These are phyloP conservation scores for Panonychus citri DNA, from an alignment of 1,140 invertebrate genomes.

Conservation along the genomic window DNA sequence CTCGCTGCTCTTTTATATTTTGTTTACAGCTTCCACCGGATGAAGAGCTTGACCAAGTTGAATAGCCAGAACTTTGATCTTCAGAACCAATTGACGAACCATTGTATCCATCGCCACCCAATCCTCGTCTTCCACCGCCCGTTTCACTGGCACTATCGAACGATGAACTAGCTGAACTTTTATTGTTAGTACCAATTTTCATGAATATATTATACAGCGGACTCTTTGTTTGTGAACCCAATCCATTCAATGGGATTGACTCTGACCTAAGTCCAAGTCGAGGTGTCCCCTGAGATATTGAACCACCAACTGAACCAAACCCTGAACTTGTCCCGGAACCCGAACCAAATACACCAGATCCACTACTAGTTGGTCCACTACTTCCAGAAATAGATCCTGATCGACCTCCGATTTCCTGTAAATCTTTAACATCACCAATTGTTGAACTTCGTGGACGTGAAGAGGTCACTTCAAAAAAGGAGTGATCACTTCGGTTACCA, in stretches of 20 bases:
- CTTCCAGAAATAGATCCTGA: too few species aligned
- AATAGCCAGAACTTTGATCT: neutral
- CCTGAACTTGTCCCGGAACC: too few species aligned
- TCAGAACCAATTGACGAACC: neutral
- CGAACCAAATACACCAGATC: too few species aligned
- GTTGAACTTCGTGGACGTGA: neutral
- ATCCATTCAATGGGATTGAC: too few species aligned
- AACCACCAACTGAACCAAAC: too few species aligned
- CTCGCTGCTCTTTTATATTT: neutral
- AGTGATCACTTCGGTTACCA: too few species aligned
- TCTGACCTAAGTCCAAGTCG: too few species aligned
- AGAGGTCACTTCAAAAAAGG: too few species aligned
- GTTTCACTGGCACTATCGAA: neutral
- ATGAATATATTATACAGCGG: slow-evolving; percentile 8
- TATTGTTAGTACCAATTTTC: slow-evolving; percentile 5
- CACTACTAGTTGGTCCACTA: too few species aligned
- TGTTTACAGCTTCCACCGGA: neutral
- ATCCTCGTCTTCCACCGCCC: too few species aligned
- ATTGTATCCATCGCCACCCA: neutral
- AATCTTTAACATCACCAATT: neutral
- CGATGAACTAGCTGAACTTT: neutral
- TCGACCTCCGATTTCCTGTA: too few species aligned
- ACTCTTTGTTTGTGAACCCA: neutral
- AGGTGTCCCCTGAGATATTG: too few species aligned
- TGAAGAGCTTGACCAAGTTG: neutral